Percentiles rank a stretch among this genome's conserved stretches.
These are phyloP conservation scores for Verasper variegatus DNA, from an alignment of 2,113 vertebrate genomes.

Conservation along the genomic window DNA sequence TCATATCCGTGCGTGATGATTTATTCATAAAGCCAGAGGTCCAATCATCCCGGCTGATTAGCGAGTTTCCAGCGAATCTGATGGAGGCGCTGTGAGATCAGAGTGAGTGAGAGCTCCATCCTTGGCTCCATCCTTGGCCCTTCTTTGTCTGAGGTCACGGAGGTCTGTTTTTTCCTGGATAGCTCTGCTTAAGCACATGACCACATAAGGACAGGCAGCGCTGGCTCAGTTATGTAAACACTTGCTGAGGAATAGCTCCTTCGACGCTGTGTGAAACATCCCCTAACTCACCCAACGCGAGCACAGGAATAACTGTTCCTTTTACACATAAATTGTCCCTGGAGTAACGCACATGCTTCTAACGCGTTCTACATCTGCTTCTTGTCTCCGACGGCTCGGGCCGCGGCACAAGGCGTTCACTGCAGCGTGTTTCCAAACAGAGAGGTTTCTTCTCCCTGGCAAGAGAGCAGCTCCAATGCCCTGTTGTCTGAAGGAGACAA, in stretches of 20 bases:
- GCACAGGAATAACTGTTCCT: slow-evolving; percentile 28
- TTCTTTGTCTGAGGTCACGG: slow-evolving; percentile 57
- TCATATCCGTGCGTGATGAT: slow-evolving; percentile 14
- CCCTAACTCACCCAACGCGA: slow-evolving; percentile 3
- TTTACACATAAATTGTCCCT: slow-evolving; percentile 34
- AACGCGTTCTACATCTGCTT: slow-evolving; percentile 35
- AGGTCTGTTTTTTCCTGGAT: slow-evolving; percentile 71
- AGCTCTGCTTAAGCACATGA: slow-evolving; percentile 72
- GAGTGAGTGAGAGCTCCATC: slow-evolving; percentile 37
- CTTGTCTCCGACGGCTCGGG: slow-evolving; percentile 29
- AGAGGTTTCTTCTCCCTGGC: slow-evolving; percentile 33
- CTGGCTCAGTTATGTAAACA: slow-evolving; percentile 78
- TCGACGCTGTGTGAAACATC: slow-evolving; percentile 53
- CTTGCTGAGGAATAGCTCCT: slow-evolving; percentile 65
- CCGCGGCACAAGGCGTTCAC: slow-evolving; percentile 42
- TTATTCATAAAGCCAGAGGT: slow-evolving; percentile 30
- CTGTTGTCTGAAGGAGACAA: slow-evolving; percentile 2
- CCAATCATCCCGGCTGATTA: slow-evolving; percentile 27
- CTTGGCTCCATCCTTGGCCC: slow-evolving; percentile 56
- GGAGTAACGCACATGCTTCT: background rate
- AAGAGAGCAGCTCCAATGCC: slow-evolving; percentile 22
- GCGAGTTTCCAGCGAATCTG: slow-evolving; percentile 9
- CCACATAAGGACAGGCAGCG: slow-evolving; percentile 84
- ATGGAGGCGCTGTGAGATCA: background rate
- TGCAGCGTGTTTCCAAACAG: slow-evolving; percentile 23